These are phyloP conservation scores for Zaprionus bogoriensis DNA, from an alignment of 2,888 invertebrate species.

Conservation along the genomic window DNA sequence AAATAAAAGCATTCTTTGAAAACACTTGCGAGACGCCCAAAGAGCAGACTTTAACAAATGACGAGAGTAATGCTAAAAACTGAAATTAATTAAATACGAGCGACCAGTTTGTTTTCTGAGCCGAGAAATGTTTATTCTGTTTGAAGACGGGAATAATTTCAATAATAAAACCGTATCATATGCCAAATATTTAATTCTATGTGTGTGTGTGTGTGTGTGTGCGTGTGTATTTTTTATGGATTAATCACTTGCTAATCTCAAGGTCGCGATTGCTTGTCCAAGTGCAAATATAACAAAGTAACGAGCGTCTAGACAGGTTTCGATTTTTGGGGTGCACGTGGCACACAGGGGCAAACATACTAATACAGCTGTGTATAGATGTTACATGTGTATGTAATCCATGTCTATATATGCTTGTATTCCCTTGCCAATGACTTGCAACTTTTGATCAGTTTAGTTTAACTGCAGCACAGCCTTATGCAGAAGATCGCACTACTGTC, in stretches of 20 bases:
- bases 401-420: background rate
- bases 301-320: constrained; percentile 37
- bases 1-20: too few species aligned
- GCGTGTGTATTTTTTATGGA: constrained; percentile 35
- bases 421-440: constrained; percentile 46
- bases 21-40: too few species aligned
- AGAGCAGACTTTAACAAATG: too few species aligned
- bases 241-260: constrained; percentile 65
- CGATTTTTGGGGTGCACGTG: constrained; percentile 7
- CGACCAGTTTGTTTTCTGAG: background rate
- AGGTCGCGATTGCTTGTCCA: constrained; percentile 49
- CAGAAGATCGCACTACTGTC: too few species aligned
- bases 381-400: background rate
- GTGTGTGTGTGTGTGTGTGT: background rate
- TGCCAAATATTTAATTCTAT: constrained; percentile 40
- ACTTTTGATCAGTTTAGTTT: background rate
- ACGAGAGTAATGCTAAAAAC: background rate
- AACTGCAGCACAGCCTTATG: too few species aligned
- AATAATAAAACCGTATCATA: constrained; percentile 42
- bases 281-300: constrained; percentile 38
- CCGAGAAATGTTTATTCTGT: constrained; percentile 24
- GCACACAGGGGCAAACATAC: background rate
- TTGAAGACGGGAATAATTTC: constrained; percentile 35
- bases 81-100: background rate
- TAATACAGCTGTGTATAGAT: background rate